Percentiles rank a stretch among this genome's conserved stretches.
phyloP scores from a whole-genome alignment of 2,113 vertebrate genomes.

The Felis catus region F.catus_Fca126_mat1.0 CM031419.1:62080501-62081000 shows the following conservation, averaged over 20 bases:
- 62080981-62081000: conserved; percentile 29
- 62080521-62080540: neutral
- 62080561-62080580: neutral
- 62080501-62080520: neutral
- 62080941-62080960: conserved; percentile 20
- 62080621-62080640: conserved; percentile 51
- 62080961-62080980: neutral
- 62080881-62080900: neutral
- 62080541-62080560: neutral
- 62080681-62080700: neutral
- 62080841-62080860: neutral
- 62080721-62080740: conserved; percentile 7
- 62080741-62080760: neutral
- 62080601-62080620: neutral
- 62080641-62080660: neutral
- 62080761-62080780: conserved; percentile 66
- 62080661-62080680: neutral
- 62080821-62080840: neutral
- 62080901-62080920: conserved; percentile 1
- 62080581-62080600: conserved; percentile 24
- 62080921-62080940: neutral
- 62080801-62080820: conserved; percentile 51
- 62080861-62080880: neutral
- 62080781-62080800: conserved; percentile 54
- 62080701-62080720: neutral